Percentiles rank a stretch among this genome's conserved stretches.
Conservation (phyloP, 2,888 invertebrate genomes). For the Notocelia uddmanniana region DNA sequence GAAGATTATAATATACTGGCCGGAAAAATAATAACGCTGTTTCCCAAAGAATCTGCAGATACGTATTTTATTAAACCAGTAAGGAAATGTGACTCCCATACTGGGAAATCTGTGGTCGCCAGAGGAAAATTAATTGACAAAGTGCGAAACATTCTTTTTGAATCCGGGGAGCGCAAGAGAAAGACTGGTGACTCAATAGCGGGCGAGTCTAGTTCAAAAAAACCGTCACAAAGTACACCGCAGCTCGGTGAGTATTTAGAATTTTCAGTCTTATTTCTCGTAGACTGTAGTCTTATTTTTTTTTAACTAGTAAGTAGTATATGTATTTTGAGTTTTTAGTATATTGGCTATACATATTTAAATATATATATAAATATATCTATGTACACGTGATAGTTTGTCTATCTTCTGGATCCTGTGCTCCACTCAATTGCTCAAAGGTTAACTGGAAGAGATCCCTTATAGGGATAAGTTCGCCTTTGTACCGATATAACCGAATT, state of each 20-base stretch:
- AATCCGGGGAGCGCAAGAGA: background rate
- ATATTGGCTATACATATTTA: too few relatives aligned
- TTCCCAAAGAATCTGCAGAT: background rate
- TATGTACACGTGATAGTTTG: too few relatives aligned
- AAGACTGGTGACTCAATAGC: background rate
- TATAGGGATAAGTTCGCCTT: too few relatives aligned
- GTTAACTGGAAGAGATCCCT: too few relatives aligned
- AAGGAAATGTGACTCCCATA: background rate
- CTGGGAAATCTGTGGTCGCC: background rate
- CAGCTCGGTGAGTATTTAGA: background rate
- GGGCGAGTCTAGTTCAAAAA: background rate
- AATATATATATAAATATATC: too few relatives aligned
- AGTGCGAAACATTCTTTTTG: background rate
- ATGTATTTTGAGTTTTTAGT: too few relatives aligned
- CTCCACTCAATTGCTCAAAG: too few relatives aligned
- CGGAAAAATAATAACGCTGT: background rate
- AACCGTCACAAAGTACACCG: background rate
- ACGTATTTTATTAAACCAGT: background rate
- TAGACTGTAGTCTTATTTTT: too few relatives aligned
- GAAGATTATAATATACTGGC: background rate
- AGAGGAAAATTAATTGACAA: background rate
- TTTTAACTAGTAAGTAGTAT: too few relatives aligned
- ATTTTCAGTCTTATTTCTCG: background rate
- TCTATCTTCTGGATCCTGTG: too few relatives aligned
- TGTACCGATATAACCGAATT: too few relatives aligned